Evolutionary conservation across 2,113 vertebrate genomes (phyloP), one percentile per base, ranked within the genome.

Genomic region (Solea senegalensis): DNA sequence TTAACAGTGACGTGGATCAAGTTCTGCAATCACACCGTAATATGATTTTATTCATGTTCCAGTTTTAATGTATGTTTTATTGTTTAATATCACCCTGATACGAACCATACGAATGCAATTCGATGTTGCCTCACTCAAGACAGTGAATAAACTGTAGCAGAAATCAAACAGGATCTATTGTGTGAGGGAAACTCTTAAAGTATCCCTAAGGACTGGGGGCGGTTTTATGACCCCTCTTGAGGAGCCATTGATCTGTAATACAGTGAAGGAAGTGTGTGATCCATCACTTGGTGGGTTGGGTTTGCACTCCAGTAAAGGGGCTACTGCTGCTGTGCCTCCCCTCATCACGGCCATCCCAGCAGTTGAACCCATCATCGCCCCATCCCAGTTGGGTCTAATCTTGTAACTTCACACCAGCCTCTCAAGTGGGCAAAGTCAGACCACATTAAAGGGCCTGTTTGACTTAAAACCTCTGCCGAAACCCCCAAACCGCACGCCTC

Each of bases 401-500:
- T 74, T 77, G 87, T 85, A 90, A 91, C 90, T 85, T 92, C 86
- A 92, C 91, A 89, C 86, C 80, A 71, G 83, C 68, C 82, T 92
- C 90, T 92, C 76, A 92, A 93, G 92, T 91, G 90, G 91, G 90
- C 81, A 71, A 81, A 80, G 87, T 90, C 78, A 54, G 44, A 83
- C 93, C 94, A 93, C 94, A 93, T 92, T 85, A 94, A 91, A 91
- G 69, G 44, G 52, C 51, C 53, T 10, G 16, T 72, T 88, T 84
- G 86, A 84, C 88, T 84, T 63, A 43, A 78, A 88, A 74, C 81
- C 76, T 76, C 72, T 76, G 53, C 71, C 14, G 54, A 69, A 70
- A 66, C 86, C 78, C 71, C 74, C 45, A 77, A 88, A 86, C 83
- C 79, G 51, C 82, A 85, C 28, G 50, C 65, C 68, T 69, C 74